Conservation (phyloP, 1,140 invertebrate species). For the Papilio polyxenes region DNA sequence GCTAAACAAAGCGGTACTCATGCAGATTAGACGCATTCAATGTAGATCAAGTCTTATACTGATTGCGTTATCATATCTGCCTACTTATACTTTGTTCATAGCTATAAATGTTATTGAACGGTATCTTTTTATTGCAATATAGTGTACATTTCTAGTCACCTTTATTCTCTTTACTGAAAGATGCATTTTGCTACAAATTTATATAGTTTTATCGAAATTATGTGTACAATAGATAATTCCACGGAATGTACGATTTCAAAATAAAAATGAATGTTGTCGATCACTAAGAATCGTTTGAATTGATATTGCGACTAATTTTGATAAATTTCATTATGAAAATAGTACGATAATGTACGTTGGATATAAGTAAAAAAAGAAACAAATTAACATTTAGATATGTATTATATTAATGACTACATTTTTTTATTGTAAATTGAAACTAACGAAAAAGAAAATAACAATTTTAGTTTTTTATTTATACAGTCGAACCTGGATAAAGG, state of each 20-base stretch:
- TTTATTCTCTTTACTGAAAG: background rate
- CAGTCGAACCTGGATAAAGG: too few species aligned
- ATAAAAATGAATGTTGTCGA: background rate
- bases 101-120: constrained; percentile 1
- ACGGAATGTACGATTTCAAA: background rate
- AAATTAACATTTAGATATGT: too few species aligned
- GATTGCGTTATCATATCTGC: background rate
- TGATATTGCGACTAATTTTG: background rate
- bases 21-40: background rate
- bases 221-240: background rate
- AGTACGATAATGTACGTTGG: background rate
- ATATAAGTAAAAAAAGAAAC: background rate
- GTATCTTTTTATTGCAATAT: background rate
- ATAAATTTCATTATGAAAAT: background rate
- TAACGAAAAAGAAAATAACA: too few species aligned
- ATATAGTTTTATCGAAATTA: background rate
- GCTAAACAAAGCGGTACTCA: background rate
- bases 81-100: background rate
- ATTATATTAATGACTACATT: too few species aligned
- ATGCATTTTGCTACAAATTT: background rate
- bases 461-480: too few species aligned
- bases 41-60: background rate
- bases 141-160: background rate
- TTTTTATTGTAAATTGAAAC: too few species aligned
- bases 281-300: background rate